Evolutionary conservation across 1,140 invertebrate genomes (phyloP).

Genomic region (Bacillus rossius): DNA sequence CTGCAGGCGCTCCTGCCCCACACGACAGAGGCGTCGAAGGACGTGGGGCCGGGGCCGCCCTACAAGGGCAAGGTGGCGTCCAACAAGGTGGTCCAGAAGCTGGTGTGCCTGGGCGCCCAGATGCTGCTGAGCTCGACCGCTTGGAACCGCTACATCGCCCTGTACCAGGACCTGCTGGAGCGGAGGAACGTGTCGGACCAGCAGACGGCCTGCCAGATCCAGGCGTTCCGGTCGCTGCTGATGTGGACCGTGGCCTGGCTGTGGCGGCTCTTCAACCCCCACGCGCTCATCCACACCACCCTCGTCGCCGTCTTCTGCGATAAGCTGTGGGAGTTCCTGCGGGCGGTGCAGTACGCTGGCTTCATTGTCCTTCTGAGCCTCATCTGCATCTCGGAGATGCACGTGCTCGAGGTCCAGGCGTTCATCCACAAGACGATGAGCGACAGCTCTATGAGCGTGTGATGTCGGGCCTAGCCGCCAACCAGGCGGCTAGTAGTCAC

Average conservation of each 20-base stretch:
- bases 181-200: slow-evolving; percentile 44
- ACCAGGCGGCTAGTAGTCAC: too few relatives aligned
- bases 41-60: slow-evolving; percentile 45
- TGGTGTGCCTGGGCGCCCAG: slow-evolving; percentile 60
- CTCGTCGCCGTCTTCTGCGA: slow-evolving; percentile 75
- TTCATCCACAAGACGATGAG: slow-evolving; percentile 11
- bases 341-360: slow-evolving; percentile 54
- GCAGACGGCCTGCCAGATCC: slow-evolving; percentile 48
- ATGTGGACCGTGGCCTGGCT: slow-evolving; percentile 68
- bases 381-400: slow-evolving; percentile 52
- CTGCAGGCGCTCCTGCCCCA: slow-evolving; percentile 45
- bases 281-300: slow-evolving; percentile 68
- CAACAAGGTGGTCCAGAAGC: slow-evolving; percentile 54
- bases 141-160: slow-evolving; percentile 75
- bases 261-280: slow-evolving; percentile 76
- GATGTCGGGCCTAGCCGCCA: neutral
- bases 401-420: slow-evolving; percentile 25
- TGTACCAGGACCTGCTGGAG: slow-evolving; percentile 70
- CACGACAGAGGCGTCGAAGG: slow-evolving; percentile 42
- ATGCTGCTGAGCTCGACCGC: slow-evolving; percentile 62
- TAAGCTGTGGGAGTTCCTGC: slow-evolving; percentile 67
- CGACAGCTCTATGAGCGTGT: neutral
- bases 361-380: slow-evolving; percentile 49
- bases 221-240: slow-evolving; percentile 50
- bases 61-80: slow-evolving; percentile 59